phyloP scores from a whole-genome alignment of 1,140 invertebrate species.

The Drosophila ercepeae region DNA sequence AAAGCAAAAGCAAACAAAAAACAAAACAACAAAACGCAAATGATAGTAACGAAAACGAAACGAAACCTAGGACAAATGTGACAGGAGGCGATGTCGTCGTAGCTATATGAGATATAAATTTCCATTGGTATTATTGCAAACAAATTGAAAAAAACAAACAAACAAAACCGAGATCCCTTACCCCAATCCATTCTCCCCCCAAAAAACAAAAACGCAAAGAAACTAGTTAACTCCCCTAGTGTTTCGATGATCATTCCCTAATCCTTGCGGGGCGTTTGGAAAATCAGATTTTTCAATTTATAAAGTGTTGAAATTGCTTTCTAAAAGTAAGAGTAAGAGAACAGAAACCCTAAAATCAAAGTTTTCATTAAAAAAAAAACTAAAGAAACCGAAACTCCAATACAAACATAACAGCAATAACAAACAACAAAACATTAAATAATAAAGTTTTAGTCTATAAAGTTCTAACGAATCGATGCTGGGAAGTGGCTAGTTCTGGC shows the following conservation, averaged over 20 bases:
- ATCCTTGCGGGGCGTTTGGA: conserved; percentile 36
- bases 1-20: conserved; percentile 10
- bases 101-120: conserved; percentile 22
- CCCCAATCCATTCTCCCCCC: not conserved
- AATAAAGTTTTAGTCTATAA: conserved; percentile 45
- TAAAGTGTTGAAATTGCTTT: conserved; percentile 53
- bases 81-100: conserved; percentile 14
- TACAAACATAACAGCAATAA: conserved; percentile 23
- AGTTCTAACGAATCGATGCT: conserved; percentile 14
- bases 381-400: conserved; percentile 17
- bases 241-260: conserved; percentile 35
- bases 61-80: conserved; percentile 39
- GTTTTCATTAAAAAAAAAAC: conserved; percentile 43
- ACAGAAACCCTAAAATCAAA: conserved; percentile 44
- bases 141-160: no score
- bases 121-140: conserved; percentile 36
- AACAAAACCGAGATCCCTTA: not conserved
- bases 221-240: conserved; percentile 19
- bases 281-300: conserved; percentile 73
- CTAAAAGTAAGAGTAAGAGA: conserved; percentile 47
- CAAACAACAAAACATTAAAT: conserved; percentile 21
- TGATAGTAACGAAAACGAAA: conserved; percentile 43
- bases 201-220: not conserved
- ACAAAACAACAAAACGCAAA: conserved; percentile 17
- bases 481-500: conserved; percentile 16